phyloP scores from a whole-genome alignment of 2,797 vertebrate genomes.

The Gymnoscopelus microlampas region DNA sequence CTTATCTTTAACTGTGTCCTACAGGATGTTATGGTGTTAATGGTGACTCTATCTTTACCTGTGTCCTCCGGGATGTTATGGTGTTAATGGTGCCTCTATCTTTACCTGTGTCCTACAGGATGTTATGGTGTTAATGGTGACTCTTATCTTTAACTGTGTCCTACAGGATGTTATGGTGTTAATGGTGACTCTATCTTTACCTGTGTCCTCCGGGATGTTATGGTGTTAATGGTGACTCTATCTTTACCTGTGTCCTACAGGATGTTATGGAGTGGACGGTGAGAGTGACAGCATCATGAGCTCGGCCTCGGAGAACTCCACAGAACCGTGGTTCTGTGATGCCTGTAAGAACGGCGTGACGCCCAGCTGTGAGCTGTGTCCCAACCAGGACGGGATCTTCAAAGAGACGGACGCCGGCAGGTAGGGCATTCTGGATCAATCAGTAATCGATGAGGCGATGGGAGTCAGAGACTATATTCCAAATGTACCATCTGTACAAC shows the following conservation, averaged over 20 bases:
- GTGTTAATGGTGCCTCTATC: too few species aligned
- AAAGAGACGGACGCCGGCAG: conserved; percentile 99
- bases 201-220: conserved; percentile 31
- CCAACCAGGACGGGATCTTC: conserved; percentile 99
- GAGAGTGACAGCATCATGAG: conserved; percentile 99
- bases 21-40: background rate
- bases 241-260: conserved; percentile 71
- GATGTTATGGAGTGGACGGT: conserved; percentile 97
- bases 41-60: background rate
- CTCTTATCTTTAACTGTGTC: conserved; percentile 23
- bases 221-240: too few species aligned
- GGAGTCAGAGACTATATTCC: too few species aligned
- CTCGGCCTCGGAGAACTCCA: conserved; percentile 98
- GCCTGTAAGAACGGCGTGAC: conserved; percentile 97
- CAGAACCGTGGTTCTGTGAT: conserved; percentile 99
- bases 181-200: background rate
- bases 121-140: conserved; percentile 86
- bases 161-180: background rate
- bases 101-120: conserved; percentile 76
- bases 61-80: conserved; percentile 27
- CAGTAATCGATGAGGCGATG: background rate
- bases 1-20: conserved; percentile 25
- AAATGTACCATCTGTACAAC: too few species aligned
- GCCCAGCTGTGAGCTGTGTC: conserved; percentile 97
- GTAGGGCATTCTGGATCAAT: conserved; percentile 62